phyloP scores from a whole-genome alignment of 1,140 invertebrate species.

The Neodiprion fabricii region DNA sequence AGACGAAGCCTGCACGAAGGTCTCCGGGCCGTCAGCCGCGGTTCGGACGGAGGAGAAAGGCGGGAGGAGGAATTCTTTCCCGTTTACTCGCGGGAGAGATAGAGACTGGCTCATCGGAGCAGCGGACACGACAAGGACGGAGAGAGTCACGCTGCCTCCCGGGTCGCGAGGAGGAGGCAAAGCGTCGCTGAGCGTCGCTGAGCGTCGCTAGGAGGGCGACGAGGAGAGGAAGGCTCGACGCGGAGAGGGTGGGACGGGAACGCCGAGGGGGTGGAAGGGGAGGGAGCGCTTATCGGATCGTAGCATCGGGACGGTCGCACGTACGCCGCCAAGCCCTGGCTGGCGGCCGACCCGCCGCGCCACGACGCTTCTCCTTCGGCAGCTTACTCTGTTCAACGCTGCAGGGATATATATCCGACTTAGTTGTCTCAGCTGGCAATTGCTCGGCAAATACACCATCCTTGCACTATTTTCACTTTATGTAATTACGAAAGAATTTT shows the following conservation, averaged over 20 bases:
- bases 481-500: too few species aligned
- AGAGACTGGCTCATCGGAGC: too few species aligned
- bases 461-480: too few species aligned
- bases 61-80: not conserved
- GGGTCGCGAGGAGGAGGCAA: not conserved
- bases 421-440: too few species aligned
- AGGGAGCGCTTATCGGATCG: conserved; percentile 1
- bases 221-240: too few species aligned
- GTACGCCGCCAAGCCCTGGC: not conserved
- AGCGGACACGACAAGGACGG: not conserved
- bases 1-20: not conserved
- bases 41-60: not conserved
- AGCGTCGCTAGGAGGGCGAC: not conserved
- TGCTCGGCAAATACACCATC: too few species aligned
- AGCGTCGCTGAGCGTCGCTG: not conserved
- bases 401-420: too few species aligned
- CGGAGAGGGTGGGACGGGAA: too few species aligned
- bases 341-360: too few species aligned
- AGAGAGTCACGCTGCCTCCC: not conserved
- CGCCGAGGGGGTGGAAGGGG: too few species aligned
- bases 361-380: too few species aligned
- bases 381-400: too few species aligned
- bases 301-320: not conserved
- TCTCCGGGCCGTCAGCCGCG: not conserved
- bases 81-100: not conserved